Evolutionary conservation across 1,140 invertebrate species (phyloP).

Genomic region (Portunus trituberculatus): DNA sequence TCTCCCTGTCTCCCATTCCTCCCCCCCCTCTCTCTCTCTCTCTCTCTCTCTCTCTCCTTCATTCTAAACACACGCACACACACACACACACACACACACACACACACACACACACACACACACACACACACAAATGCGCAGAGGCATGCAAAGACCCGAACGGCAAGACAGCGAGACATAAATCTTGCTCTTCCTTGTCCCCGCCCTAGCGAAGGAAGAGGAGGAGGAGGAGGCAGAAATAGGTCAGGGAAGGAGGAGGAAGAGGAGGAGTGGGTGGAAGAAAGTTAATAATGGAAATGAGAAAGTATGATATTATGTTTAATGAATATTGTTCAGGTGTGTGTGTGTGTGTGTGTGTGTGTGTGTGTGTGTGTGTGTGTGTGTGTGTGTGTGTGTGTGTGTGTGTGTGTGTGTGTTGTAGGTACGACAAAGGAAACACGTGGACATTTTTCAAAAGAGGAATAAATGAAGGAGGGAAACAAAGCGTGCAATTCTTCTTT

Average conservation of each 20-base stretch:
- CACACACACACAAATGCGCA: constrained; percentile 37
- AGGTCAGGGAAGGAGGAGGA: constrained; percentile 5
- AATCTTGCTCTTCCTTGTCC: background rate
- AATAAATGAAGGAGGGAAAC: background rate
- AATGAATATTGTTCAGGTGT: too few species aligned
- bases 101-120: constrained; percentile 46
- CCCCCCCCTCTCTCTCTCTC: background rate
- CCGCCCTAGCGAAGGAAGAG: background rate
- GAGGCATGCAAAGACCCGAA: background rate
- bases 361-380: too few species aligned
- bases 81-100: too few species aligned
- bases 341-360: too few species aligned
- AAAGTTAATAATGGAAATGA: background rate
- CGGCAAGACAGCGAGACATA: background rate
- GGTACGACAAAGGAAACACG: too few species aligned
- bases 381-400: too few species aligned
- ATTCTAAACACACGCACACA: background rate
- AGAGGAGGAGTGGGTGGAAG: background rate
- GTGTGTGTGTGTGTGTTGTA: too few species aligned
- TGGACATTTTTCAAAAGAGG: background rate
- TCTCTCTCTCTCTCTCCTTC: background rate
- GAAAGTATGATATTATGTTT: background rate
- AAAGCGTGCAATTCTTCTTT: too few species aligned
- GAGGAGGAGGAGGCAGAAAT: background rate
- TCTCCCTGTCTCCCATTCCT: too few species aligned